Evolutionary conservation across 2,888 invertebrate species (phyloP).

Genomic region (Deroplatys truncata): DNA sequence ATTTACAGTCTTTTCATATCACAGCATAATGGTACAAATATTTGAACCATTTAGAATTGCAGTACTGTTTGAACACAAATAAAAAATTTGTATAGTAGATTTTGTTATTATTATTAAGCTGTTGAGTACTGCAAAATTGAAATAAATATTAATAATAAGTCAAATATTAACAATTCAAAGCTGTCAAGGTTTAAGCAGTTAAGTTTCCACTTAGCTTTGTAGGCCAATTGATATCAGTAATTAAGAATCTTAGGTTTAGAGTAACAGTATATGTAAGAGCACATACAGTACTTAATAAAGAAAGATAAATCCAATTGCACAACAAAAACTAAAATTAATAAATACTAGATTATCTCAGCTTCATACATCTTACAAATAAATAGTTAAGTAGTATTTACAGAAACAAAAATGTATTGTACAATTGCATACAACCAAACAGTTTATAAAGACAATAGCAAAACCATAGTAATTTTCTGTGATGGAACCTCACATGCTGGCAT

Average conservation of each 20-base stretch:
- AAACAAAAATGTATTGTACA: neutral
- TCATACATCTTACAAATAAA: neutral
- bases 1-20: neutral
- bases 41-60: neutral
- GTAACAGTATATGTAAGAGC: too few species aligned
- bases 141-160: neutral
- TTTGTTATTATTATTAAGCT: neutral
- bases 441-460: too few species aligned
- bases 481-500: too few species aligned
- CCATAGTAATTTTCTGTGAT: too few species aligned
- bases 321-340: too few species aligned
- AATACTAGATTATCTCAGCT: neutral
- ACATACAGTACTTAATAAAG: too few species aligned
- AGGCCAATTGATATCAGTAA: neutral
- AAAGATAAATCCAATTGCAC: too few species aligned
- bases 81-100: neutral
- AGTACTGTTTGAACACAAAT: neutral
- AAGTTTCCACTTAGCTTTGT: neutral
- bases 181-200: neutral
- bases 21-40: neutral
- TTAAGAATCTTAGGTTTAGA: neutral
- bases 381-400: neutral
- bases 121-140: neutral
- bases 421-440: neutral
- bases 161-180: neutral